phyloP scores from a whole-genome alignment of 2,113 vertebrate genomes.

The Rhombomys opimus region DNA sequence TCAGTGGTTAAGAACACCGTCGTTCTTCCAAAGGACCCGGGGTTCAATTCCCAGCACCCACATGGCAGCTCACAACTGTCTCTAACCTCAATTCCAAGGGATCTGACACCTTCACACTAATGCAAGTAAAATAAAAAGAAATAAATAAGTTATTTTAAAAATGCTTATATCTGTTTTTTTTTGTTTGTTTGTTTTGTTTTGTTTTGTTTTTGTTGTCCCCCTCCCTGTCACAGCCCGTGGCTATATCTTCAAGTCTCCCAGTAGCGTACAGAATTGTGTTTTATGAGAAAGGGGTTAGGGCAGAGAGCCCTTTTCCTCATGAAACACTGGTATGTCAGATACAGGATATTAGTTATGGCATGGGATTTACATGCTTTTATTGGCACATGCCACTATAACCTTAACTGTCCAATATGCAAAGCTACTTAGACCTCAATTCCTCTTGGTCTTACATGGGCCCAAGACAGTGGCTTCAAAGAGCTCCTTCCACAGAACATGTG shows the following conservation, averaged over 20 bases:
- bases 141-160: no score
- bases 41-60: no score
- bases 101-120: no score
- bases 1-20: no score
- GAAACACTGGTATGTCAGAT: background rate
- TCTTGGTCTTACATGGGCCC: background rate
- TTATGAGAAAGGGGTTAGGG: background rate
- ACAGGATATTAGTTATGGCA: background rate
- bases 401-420: background rate
- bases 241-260: background rate
- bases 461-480: background rate
- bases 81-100: no score
- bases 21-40: no score
- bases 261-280: background rate
- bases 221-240: no score
- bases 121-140: no score
- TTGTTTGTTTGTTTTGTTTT: no score
- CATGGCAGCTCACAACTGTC: no score
- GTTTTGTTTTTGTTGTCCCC: background rate
- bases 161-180: background rate
- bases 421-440: background rate
- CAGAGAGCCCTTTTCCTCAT: background rate
- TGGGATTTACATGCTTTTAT: background rate
- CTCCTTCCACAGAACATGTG: background rate
- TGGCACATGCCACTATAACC: background rate